phyloP scores from a whole-genome alignment of 2,888 invertebrate genomes.

The Brassicogethes aeneus region DNA sequence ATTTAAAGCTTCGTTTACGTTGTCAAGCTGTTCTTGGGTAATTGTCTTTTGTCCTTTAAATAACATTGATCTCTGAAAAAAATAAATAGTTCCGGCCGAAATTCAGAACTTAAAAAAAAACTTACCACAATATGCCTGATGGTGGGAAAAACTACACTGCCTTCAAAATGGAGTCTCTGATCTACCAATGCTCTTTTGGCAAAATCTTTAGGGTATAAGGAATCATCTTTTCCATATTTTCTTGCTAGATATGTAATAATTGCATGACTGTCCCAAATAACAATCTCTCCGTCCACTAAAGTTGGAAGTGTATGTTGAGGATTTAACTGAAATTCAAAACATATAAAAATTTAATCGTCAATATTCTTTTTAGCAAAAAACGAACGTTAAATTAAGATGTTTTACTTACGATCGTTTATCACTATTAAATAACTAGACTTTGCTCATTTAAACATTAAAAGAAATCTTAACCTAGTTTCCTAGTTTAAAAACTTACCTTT shows the following conservation, averaged over 20 bases:
- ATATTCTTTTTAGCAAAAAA: no score
- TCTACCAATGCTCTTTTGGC: slow-evolving; percentile 43
- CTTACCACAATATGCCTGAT: slow-evolving; percentile 7
- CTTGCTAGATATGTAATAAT: slow-evolving; percentile 43
- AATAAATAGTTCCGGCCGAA: no score
- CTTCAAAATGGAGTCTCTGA: slow-evolving; percentile 45
- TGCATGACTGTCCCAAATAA: slow-evolving; percentile 42
- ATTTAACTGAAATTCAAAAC: slow-evolving; percentile 28
- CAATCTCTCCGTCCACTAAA: slow-evolving; percentile 42
- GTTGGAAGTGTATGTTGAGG: slow-evolving; percentile 49
- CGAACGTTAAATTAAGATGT: no score
- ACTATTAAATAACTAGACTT: no score
- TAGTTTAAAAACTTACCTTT: no score
- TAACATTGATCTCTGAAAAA: background rate
- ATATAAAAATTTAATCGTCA: no score
- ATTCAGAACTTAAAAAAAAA: no score
- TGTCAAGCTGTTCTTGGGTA: slow-evolving; percentile 24
- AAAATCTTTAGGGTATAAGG: slow-evolving; percentile 46
- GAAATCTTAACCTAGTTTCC: no score
- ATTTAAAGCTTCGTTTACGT: slow-evolving; percentile 40
- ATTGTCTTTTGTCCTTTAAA: slow-evolving; percentile 4
- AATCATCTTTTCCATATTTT: slow-evolving; percentile 45
- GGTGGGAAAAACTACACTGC: slow-evolving; percentile 2
- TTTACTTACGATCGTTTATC: no score
- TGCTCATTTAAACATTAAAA: no score